Conservation (phyloP, 2,888 invertebrate genomes). For the Papilio gigon region DNA sequence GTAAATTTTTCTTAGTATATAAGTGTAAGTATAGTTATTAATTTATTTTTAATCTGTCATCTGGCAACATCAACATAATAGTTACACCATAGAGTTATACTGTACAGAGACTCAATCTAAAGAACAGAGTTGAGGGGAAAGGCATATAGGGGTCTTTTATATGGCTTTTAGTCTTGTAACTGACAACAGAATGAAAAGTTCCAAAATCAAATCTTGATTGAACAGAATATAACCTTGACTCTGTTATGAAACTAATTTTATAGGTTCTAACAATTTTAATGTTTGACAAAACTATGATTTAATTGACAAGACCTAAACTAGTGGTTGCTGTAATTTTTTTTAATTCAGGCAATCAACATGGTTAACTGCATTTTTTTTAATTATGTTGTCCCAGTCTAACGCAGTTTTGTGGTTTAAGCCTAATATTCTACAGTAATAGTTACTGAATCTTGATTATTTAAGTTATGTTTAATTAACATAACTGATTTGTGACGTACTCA, state of each 20-base stretch:
- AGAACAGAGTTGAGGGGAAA: too few relatives aligned
- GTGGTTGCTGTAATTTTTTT: background rate
- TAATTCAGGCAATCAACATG: background rate
- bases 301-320: background rate
- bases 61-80: background rate
- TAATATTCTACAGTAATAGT: background rate
- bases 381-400: background rate
- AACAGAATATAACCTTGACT: background rate
- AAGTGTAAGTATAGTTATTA: constrained; percentile 10
- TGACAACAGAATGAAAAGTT: too few relatives aligned
- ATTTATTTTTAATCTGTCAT: background rate
- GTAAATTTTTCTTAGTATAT: constrained; percentile 21
- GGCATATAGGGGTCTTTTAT: too few relatives aligned
- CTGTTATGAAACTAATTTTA: background rate
- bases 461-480: background rate
- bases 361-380: background rate
- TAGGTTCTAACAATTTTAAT: background rate
- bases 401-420: background rate
- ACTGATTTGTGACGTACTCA: background rate
- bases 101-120: too few relatives aligned
- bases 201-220: too few relatives aligned
- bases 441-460: background rate
- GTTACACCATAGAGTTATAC: background rate
- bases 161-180: too few relatives aligned
- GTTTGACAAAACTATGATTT: too few relatives aligned